A percentile compares a stretch with the other conserved stretches of the same genome.
These are phyloP conservation scores for Zele albiditarsus DNA, from an alignment of 2,888 invertebrate genomes.

Conservation along the genomic window DNA sequence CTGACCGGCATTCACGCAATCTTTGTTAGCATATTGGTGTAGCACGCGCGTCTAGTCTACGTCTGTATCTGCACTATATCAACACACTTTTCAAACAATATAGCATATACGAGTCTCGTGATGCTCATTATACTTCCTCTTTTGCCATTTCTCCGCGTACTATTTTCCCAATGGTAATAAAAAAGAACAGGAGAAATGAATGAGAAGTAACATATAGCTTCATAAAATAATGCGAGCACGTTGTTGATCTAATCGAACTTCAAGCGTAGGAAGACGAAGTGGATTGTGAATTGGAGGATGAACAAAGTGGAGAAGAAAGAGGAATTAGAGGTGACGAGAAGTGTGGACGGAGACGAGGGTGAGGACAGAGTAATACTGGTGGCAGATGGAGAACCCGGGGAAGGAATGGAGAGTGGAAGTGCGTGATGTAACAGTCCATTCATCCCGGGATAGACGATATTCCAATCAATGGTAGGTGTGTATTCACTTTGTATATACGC, in stretches of 20 bases:
- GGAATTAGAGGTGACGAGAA: conserved; percentile 69
- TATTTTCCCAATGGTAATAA: conserved; percentile 58
- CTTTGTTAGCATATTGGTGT: conserved; percentile 53
- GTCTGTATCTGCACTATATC: conserved; percentile 63
- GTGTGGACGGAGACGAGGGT: conserved; percentile 47
- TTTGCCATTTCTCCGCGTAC: background rate
- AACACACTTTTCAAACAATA: conserved; percentile 64
- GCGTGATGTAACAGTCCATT: conserved; percentile 72
- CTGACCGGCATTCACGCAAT: background rate
- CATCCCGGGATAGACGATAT: conserved; percentile 71
- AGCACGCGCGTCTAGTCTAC: conserved; percentile 63
- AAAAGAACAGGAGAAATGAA: conserved; percentile 54
- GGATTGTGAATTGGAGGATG: background rate
- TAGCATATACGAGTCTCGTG: conserved; percentile 43
- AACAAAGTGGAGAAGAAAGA: conserved; percentile 46
- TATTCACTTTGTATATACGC: conserved; percentile 46
- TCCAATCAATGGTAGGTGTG: conserved; percentile 69
- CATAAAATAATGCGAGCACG: conserved; percentile 63
- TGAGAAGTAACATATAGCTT: conserved; percentile 31
- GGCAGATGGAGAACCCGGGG: conserved; percentile 49
- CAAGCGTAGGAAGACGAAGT: conserved; percentile 45
- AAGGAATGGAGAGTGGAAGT: conserved; percentile 66
- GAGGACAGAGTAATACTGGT: conserved; percentile 42
- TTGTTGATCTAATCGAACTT: conserved; percentile 49
- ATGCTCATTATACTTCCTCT: background rate